Evolutionary conservation across 53 echinoderm and acorn worm species (phyloP).

Genomic region (Holothuria leucospilota): DNA sequence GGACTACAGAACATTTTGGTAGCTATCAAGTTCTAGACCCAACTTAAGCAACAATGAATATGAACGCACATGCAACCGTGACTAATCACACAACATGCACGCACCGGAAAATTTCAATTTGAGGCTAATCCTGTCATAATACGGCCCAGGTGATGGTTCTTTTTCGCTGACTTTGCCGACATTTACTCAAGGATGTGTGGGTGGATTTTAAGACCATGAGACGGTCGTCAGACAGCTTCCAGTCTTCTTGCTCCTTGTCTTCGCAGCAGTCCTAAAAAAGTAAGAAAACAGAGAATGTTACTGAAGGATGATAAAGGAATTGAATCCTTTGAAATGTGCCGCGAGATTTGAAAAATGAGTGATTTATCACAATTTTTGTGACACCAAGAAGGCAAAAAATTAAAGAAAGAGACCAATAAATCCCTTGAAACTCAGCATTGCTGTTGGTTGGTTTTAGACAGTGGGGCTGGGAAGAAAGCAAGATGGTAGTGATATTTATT

Average conservation of each 20-base stretch:
- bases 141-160: constrained; percentile 43
- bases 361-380: too few species aligned
- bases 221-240: constrained; percentile 6
- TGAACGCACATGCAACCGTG: not conserved
- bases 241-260: constrained; percentile 2
- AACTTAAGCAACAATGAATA: too few species aligned
- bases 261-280: constrained; percentile 4
- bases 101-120: constrained; percentile 50
- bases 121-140: constrained; percentile 42
- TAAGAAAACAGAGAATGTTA: constrained; percentile 23
- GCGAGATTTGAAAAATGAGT: not conserved
- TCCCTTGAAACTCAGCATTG: too few species aligned
- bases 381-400: too few species aligned
- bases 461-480: too few species aligned
- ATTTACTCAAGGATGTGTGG: constrained; percentile 35
- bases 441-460: too few species aligned
- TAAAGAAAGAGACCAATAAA: too few species aligned
- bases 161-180: constrained; percentile 41
- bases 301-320: constrained; percentile 25
- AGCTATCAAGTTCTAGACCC: too few species aligned
- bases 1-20: too few species aligned
- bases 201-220: constrained; percentile 43
- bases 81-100: constrained; percentile 44
- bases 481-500: too few species aligned
- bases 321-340: constrained; percentile 32